Conservation (phyloP, 2,113 vertebrate species). For the Leptocoma aspasia region DNA sequence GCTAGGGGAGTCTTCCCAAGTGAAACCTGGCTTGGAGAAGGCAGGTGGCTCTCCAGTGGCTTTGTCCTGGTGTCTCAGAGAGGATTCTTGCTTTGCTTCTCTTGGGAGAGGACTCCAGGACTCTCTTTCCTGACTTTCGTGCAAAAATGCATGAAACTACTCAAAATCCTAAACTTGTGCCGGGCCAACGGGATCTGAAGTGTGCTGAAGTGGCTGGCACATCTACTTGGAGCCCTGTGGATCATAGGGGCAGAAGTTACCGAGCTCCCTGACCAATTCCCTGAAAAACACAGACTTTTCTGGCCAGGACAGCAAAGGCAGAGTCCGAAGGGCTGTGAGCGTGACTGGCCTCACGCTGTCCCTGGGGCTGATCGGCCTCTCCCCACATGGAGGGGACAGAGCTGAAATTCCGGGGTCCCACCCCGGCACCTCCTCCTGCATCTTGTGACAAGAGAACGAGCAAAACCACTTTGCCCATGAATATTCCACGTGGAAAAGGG, state of each 20-base stretch:
- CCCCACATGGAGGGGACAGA: neutral
- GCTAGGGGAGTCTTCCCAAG: neutral
- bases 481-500: neutral
- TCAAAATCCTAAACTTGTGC: neutral
- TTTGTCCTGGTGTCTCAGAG: neutral
- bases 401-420: neutral
- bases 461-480: neutral
- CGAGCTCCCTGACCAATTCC: neutral
- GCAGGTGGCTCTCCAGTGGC: neutral
- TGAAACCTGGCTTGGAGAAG: neutral
- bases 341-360: accelerated
- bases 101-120: neutral
- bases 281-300: neutral
- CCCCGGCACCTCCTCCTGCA: neutral
- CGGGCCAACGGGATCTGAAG: neutral
- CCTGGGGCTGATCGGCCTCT: accelerated
- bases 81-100: neutral
- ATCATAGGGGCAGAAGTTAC: neutral
- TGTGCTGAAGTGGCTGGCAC: neutral
- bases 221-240: accelerated
- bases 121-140: neutral
- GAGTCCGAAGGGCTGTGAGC: neutral
- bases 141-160: neutral
- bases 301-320: neutral
- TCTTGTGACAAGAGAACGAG: neutral